Evolutionary conservation across 2,888 invertebrate species (phyloP), one percentile per base, ranked within the genome.

Genomic region (Cordilura impudica): DNA sequence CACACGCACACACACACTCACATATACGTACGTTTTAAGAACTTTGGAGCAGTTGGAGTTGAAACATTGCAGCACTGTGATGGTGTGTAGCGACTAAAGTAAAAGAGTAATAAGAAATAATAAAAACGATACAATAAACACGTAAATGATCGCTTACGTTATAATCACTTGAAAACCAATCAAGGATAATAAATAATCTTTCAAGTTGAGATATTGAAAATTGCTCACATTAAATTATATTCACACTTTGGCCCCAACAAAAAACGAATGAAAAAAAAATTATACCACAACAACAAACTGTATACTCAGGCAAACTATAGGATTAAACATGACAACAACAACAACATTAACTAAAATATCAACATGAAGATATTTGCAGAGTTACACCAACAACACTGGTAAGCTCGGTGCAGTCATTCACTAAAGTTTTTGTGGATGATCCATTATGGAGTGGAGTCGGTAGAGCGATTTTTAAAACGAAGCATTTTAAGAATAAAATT

Each of bases 221-320:
- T 88, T 87, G 86, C 85, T 84, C 86, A 87, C 87, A 87, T 88
- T 89, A 89, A 89, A 89, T 89, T 89, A 89, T 89, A 88, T 89
- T 89, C 89, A 89, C 89, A 89, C 89, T 88, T 86, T 87, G 87
- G 88, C 88, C 88, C 84, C 86, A 85, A 87, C 87, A 87, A 87
- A 86, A 86, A 83, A 83, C 82, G n/a, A n/a, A n/a, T n/a, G n/a
- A n/a, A n/a, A n/a, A n/a, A n/a, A n/a, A n/a, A n/a, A n/a, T n/a
- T n/a, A n/a, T n/a, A 84, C 83, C 54, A 74, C 19, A 71, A 74
- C 61, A 74, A 54, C 39, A 54, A 2, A 29, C 53, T 23, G n/a
- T n/a, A n/a, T n/a, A n/a, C n/a, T n/a, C n/a, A n/a, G 53, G 8
- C 29, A 49, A 49, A n/a, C 51, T 39, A 0, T 39, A 26, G 14